Conservation (phyloP, 2,888 invertebrate genomes). For the Andrena hattorfiana region DNA sequence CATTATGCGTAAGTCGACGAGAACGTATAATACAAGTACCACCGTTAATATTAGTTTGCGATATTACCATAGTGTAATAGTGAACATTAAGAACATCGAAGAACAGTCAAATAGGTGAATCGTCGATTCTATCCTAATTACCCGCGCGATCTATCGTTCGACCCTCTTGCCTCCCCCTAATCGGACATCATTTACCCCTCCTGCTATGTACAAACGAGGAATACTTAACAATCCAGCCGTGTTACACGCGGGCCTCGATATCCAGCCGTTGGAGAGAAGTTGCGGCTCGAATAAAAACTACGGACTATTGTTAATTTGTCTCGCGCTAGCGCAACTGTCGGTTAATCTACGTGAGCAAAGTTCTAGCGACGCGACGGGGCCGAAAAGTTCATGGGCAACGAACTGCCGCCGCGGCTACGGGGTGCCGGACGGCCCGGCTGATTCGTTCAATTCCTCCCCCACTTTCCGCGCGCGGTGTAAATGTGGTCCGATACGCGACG, state of each 20-base stretch:
- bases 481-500: constrained; percentile 68
- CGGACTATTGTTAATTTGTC: constrained; percentile 35
- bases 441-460: neutral
- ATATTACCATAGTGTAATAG: constrained; percentile 74
- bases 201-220: constrained; percentile 5
- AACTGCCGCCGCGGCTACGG: neutral
- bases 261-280: constrained; percentile 7
- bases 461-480: constrained; percentile 40
- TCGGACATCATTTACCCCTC: constrained; percentile 66
- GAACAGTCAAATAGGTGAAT: constrained; percentile 77
- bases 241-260: neutral
- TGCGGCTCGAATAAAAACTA: constrained; percentile 30
- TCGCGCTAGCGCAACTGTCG: constrained; percentile 19
- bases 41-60: constrained; percentile 64
- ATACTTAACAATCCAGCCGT: neutral
- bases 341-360: constrained; percentile 41
- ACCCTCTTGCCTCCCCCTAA: constrained; percentile 52
- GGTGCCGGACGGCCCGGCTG: neutral
- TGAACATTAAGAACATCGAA: constrained; percentile 80
- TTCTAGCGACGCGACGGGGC: constrained; percentile 18
- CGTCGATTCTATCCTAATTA: constrained; percentile 63
- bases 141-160: constrained; percentile 54
- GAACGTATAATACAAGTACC: constrained; percentile 69
- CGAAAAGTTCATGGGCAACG: constrained; percentile 23
- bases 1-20: constrained; percentile 69